Evolutionary conservation across 2,797 vertebrate genomes (phyloP), one percentile per base, ranked within the genome.

Genomic region (Melanotaenia boesemani): DNA sequence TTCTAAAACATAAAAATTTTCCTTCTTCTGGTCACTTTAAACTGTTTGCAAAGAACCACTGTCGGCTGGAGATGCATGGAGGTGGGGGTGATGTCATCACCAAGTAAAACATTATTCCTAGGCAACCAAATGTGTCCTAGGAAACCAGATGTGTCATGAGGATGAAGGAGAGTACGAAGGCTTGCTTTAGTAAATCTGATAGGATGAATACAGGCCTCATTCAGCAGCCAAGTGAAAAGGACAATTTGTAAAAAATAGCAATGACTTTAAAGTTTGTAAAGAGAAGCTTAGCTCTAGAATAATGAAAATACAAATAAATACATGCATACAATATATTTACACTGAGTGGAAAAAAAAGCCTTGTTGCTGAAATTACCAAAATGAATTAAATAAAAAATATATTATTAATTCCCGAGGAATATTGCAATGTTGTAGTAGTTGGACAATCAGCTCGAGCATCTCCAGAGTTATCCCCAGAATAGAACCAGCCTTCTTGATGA

Each of bases 81-180:
- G 32, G 26, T n/a, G 30, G 59, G 73, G 83, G 75, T 86, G 88
- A 88, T 86, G 85, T 88, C 86, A 86, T 81, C 81, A 62, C 63
- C 77, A 70, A 82, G 82, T 86, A 82, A 83, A 89, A 87, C 67
- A 84, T 89, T 80, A 89, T 88, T 88, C 88, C 86, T 82, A 76
- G 81, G 84, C 85, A 88, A 88, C 88, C 86, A 74, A 82, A 89
- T 88, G 83, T 86, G 82, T 88, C 85, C 85, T 77, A 77, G 74
- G 86, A 84, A 90, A 87, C 83, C 86, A 90, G 82, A 90, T 87
- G 81, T 88, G 81, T 67, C 46, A 30, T 28, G 57, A 59, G 57
- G 64, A 48, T 65, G 60, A 63, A 77, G 69, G 44, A 52, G 80
- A 86, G 61, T 78, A 77, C 57, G 56, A 50, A 65, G 70, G n/a